Evolutionary conservation across 1,140 invertebrate species (phyloP).

Genomic region (Tribolium madens): DNA sequence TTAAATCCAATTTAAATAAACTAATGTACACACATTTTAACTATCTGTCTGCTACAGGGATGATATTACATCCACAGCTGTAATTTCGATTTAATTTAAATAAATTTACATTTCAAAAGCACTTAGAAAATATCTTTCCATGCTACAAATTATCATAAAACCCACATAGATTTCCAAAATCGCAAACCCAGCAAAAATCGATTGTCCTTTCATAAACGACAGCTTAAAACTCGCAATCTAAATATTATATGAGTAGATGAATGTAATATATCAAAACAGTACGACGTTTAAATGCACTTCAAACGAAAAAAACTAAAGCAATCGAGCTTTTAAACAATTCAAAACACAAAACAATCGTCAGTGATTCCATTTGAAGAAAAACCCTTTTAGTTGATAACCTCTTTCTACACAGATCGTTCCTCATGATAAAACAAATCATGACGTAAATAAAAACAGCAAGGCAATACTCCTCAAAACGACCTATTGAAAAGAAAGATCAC

Average conservation of each 20-base stretch:
- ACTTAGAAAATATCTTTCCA: not conserved
- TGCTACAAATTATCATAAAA: constrained; percentile 2
- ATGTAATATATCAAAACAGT: not conserved
- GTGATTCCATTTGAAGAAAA: not conserved
- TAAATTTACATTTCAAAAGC: constrained; percentile 27
- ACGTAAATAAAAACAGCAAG: not conserved
- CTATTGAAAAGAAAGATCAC: not conserved
- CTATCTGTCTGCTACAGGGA: not conserved
- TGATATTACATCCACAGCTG: constrained; percentile 4
- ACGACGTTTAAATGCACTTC: too few relatives aligned
- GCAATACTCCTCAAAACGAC: not conserved
- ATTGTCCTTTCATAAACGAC: too few relatives aligned
- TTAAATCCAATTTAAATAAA: not conserved
- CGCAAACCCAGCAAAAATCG: not conserved
- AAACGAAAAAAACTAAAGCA: not conserved
- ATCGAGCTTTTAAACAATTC: not conserved
- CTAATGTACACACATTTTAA: not conserved
- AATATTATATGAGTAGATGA: not conserved
- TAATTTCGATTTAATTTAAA: constrained; percentile 17
- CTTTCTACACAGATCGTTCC: not conserved
- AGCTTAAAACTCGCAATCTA: too few relatives aligned
- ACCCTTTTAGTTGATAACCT: not conserved
- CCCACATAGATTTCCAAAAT: not conserved
- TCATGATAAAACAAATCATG: not conserved
- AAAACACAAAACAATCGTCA: not conserved